Base-by-base conservation (phyloP, 1,140 invertebrate genomes). In the Rhynchophorus ferrugineus region DNA sequence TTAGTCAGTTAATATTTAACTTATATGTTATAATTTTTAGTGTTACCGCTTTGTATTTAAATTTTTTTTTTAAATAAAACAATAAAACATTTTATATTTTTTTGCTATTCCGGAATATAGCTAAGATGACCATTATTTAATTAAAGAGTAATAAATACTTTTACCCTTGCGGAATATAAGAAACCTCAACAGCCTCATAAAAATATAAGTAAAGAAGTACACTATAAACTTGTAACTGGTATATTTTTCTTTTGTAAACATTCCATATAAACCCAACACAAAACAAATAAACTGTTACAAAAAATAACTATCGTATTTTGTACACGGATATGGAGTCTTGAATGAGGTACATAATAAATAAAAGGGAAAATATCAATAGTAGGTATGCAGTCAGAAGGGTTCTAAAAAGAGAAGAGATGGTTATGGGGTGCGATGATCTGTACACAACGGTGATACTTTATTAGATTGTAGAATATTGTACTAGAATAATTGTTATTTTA, bases 201-300 rank as follows among this genome's bases (percentile, higher is more conserved):
- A n/a, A n/a, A n/a, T n/a, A n/a, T n/a, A n/a, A n/a, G n/a, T n/a
- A n/a, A n/a, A n/a, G n/a, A n/a, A n/a, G n/a, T n/a, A n/a, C n/a
- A n/a, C n/a, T n/a, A n/a, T n/a, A n/a, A n/a, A n/a, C n/a, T n/a
- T n/a, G n/a, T n/a, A n/a, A n/a, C n/a, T n/a, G n/a, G n/a, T n/a
- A n/a, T n/a, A n/a, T 60, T 63, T 44, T 45, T 63, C 47, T 44
- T 52, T 55, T 63, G 64, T 67, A 67, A 67, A 67, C 67, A 69
- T 61, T 69, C 67, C 67, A 63, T 62, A 67, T 65, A 69, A 69
- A 67, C 67, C 65, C 67, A 67, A 69, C 67, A 69, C 67, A 67
- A 60, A 63, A 67, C 62, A 58, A 67, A 67, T 63, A 60, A 64
- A 60, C 56, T 61, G 54, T 59, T 63, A 61, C 57, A 59, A 62